Percentiles rank a stretch among this genome's conserved stretches.
Conservation (phyloP, 2,113 vertebrate species). For the Catharus minimus region DNA sequence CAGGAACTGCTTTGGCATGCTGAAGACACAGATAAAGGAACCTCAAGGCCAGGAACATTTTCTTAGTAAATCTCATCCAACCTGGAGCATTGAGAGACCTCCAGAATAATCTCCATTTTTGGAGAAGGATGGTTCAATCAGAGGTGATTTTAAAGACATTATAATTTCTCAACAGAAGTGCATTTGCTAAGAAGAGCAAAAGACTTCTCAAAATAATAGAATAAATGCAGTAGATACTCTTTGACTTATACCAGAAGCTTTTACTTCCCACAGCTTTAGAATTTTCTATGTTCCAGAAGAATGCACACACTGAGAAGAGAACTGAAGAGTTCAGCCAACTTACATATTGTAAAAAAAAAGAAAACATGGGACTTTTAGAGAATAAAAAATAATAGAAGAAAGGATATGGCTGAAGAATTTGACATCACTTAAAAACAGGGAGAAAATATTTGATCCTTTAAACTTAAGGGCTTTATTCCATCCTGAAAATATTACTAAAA, state of each 20-base stretch:
- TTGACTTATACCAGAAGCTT: not conserved
- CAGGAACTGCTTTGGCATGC: not conserved
- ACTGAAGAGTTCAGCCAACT: not conserved
- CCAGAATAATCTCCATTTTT: not conserved
- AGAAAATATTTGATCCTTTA: not conserved
- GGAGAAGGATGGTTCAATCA: not conserved
- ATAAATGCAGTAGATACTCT: not conserved
- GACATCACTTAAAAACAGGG: not conserved
- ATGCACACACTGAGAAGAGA: rapidly evolving
- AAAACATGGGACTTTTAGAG: not conserved
- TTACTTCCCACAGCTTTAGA: not conserved
- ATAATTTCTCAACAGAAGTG: not conserved
- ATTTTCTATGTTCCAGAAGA: not conserved
- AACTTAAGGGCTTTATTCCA: not conserved
- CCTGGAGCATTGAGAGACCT: not conserved
- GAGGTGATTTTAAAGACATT: not conserved
- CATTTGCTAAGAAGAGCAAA: not conserved
- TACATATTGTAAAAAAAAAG: not conserved
- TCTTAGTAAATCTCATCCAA: not conserved
- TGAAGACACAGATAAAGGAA: not conserved
- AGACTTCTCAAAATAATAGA: not conserved
- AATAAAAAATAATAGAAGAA: not conserved
- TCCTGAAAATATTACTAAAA: not conserved
- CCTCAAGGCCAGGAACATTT: not conserved
- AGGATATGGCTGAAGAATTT: not conserved